Evolutionary conservation across 2,113 vertebrate species (phyloP).

Genomic region (Damaliscus lunatus): DNA sequence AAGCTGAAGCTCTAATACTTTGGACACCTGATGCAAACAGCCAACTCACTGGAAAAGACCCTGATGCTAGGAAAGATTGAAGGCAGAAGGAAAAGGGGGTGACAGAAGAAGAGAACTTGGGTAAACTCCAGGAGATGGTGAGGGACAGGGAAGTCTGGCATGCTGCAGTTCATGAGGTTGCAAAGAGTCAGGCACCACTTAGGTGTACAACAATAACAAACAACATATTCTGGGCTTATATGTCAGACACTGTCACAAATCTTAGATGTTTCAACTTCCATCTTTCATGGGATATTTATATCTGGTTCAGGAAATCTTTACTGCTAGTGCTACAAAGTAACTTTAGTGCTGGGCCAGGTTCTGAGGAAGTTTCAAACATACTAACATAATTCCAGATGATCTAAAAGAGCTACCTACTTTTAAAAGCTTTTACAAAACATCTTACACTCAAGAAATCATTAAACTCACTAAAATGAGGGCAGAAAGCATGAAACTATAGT

Average conservation of each 20-base stretch:
- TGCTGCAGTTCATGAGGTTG: not conserved
- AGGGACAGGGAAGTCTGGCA: not conserved
- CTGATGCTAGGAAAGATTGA: not conserved
- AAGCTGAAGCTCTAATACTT: not conserved
- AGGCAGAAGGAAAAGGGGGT: not conserved
- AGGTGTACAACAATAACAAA: not conserved
- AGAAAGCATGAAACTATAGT: not conserved
- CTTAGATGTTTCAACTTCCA: not conserved
- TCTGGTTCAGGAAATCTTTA: conserved; percentile 20
- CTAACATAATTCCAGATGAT: not conserved
- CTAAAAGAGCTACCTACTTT: not conserved
- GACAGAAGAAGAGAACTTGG: not conserved
- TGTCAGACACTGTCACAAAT: conserved; percentile 14
- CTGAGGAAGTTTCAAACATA: not conserved
- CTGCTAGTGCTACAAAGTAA: conserved; percentile 10
- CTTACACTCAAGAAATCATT: not conserved
- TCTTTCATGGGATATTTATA: not conserved
- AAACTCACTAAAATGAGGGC: not conserved
- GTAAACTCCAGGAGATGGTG: not conserved
- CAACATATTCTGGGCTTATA: not conserved
- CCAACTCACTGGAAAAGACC: not conserved
- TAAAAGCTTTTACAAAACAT: not conserved
- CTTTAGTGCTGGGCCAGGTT: not conserved
- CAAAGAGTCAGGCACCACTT: not conserved
- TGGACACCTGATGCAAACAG: not conserved